These are phyloP conservation scores for Archips crataeganus DNA, from an alignment of 2,888 invertebrate genomes.

Conservation along the genomic window DNA sequence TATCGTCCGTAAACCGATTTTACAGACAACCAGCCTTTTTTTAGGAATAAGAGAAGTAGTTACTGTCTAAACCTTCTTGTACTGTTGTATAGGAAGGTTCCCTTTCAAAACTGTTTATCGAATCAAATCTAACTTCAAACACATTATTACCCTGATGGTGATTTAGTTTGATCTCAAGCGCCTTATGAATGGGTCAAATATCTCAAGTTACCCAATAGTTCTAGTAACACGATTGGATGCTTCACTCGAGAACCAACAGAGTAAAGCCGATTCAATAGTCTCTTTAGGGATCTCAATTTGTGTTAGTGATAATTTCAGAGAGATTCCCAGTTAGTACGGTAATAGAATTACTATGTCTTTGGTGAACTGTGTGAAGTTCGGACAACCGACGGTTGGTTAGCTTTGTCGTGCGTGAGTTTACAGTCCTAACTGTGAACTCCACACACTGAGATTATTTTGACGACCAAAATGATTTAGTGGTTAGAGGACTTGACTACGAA, in stretches of 20 bases:
- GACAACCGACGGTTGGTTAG: neutral
- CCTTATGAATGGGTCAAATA: conserved; percentile 16
- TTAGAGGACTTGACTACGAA: too few relatives aligned
- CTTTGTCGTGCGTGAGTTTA: neutral
- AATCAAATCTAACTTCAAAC: conserved; percentile 16
- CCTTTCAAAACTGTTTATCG: neutral
- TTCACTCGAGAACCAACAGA: neutral
- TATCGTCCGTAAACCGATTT: too few relatives aligned
- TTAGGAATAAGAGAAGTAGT: too few relatives aligned
- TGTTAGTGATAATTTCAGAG: conserved; percentile 13
- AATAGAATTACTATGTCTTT: conserved; percentile 11
- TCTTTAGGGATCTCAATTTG: conserved; percentile 18
- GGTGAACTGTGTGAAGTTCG: neutral
- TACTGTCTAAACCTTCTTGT: too few relatives aligned
- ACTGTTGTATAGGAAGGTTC: too few relatives aligned
- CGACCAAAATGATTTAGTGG: too few relatives aligned
- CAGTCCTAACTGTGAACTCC: neutral
- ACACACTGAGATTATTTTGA: too few relatives aligned
- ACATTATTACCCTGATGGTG: conserved; percentile 10
- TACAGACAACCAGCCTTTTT: too few relatives aligned
- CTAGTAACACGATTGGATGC: conserved; percentile 4
- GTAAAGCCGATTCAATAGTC: conserved; percentile 7
- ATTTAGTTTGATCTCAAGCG: conserved; percentile 5
- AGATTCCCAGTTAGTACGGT: conserved; percentile 8
- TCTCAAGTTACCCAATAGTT: conserved; percentile 12